Conservation (phyloP, 35 echinoderm and acorn worm species). For the Ptychodera flava region DNA sequence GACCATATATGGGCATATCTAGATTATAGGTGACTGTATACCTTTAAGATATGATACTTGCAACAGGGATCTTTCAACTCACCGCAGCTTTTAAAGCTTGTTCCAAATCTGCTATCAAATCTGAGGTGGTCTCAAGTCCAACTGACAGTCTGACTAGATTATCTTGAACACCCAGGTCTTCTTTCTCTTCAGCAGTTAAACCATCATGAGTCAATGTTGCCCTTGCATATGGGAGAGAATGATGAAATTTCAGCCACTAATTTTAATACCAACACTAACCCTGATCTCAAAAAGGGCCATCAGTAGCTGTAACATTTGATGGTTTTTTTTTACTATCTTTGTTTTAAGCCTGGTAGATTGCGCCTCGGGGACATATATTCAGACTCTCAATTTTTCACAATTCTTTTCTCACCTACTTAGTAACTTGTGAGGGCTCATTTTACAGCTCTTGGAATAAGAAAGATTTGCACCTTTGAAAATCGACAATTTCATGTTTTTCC, state of each 20-base stretch:
- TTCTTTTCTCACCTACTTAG: not conserved
- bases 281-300: not conserved
- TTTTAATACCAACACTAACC: not conserved
- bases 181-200: conserved; percentile 73
- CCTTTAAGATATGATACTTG: not conserved
- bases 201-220: conserved; percentile 90
- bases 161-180: conserved; percentile 66
- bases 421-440: too few species aligned
- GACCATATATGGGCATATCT: too few species aligned
- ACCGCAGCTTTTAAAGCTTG: conserved; percentile 82
- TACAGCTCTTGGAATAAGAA: too few species aligned
- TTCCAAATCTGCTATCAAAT: conserved; percentile 74
- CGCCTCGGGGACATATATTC: not conserved
- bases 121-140: conserved; percentile 63
- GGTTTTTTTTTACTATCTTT: not conserved
- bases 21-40: not conserved
- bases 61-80: conserved; percentile 28
- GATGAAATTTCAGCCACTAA: not conserved
- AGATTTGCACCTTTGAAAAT: too few species aligned
- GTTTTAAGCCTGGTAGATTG: not conserved
- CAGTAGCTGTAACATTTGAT: not conserved
- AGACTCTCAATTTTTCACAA: not conserved
- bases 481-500: too few species aligned
- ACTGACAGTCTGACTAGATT: conserved; percentile 76
- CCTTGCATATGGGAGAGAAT: conserved; percentile 20